These are phyloP conservation scores for Polypedilum vanderplanki DNA, from an alignment of 1,140 invertebrate genomes.

Conservation along the genomic window DNA sequence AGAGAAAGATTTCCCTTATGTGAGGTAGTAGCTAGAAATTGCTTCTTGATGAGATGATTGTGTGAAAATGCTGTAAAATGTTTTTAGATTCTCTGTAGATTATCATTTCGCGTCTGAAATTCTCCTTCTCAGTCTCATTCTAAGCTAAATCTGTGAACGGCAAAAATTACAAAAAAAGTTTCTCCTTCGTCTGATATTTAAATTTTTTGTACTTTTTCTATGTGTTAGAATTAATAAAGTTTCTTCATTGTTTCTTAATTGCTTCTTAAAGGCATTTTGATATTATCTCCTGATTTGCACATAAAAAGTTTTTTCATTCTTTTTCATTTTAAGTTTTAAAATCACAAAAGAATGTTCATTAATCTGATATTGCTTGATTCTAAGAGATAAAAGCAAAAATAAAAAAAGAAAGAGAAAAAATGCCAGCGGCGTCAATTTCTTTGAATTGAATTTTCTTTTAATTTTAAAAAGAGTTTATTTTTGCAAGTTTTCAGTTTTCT, in stretches of 20 bases:
- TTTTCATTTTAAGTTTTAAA: too few species aligned
- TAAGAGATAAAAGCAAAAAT: too few species aligned
- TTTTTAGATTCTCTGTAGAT: background rate
- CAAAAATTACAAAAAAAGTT: background rate
- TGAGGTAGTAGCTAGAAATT: slow-evolving; percentile 11
- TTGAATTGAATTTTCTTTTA: too few species aligned
- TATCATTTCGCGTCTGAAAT: background rate
- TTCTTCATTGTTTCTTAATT: slow-evolving; percentile 14
- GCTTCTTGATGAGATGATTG: slow-evolving; percentile 17
- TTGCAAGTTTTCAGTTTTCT: too few species aligned
- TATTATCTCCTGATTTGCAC: background rate
- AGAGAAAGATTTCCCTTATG: background rate
- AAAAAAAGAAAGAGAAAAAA: too few species aligned
- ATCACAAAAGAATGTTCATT: too few species aligned
- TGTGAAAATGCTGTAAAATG: slow-evolving; percentile 1
- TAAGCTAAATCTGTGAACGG: background rate
- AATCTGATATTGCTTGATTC: too few species aligned
- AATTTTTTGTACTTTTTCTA: background rate
- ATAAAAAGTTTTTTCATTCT: background rate
- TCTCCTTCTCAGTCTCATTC: too few species aligned
- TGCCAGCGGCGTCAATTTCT: too few species aligned
- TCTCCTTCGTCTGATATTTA: too few species aligned
- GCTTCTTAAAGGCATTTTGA: background rate
- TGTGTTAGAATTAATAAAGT: background rate
- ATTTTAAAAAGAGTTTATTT: too few species aligned